phyloP scores from a whole-genome alignment of 2,888 invertebrate species.

The Platyscelio sp. region DNA sequence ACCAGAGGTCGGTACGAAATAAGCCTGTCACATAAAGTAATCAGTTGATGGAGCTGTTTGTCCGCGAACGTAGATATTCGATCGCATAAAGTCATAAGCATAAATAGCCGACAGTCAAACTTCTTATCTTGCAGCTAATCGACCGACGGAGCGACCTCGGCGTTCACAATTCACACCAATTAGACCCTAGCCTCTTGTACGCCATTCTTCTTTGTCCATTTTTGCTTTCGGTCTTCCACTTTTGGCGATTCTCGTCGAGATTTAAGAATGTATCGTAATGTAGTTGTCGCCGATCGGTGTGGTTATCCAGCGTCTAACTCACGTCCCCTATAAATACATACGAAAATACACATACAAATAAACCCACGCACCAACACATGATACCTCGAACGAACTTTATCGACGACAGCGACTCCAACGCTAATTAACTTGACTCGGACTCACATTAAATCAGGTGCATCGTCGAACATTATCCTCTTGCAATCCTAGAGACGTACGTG shows the following conservation, averaged over 20 bases:
- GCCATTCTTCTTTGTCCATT: constrained; percentile 25
- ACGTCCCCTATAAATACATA: too few species aligned
- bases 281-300: constrained; percentile 65
- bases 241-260: constrained; percentile 81
- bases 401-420: constrained; percentile 58
- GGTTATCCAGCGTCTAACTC: too few species aligned
- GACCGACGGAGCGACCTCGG: constrained; percentile 28
- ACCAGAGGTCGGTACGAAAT: constrained; percentile 53
- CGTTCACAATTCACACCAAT: constrained; percentile 66
- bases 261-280: constrained; percentile 77
- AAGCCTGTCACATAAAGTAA: constrained; percentile 60
- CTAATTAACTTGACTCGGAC: constrained; percentile 72
- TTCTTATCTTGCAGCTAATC: constrained; percentile 50
- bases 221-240: constrained; percentile 75
- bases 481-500: constrained; percentile 50
- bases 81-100: too few species aligned
- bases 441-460: constrained; percentile 71
- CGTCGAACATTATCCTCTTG: constrained; percentile 72
- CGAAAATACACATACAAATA: not conserved
- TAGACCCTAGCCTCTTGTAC: too few species aligned
- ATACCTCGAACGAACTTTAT: too few species aligned
- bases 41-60: constrained; percentile 62
- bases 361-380: too few species aligned
- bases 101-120: too few species aligned
- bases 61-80: constrained; percentile 16